Evolutionary conservation across 2,113 vertebrate genomes (phyloP).

Genomic region (Festucalex cinctus): DNA sequence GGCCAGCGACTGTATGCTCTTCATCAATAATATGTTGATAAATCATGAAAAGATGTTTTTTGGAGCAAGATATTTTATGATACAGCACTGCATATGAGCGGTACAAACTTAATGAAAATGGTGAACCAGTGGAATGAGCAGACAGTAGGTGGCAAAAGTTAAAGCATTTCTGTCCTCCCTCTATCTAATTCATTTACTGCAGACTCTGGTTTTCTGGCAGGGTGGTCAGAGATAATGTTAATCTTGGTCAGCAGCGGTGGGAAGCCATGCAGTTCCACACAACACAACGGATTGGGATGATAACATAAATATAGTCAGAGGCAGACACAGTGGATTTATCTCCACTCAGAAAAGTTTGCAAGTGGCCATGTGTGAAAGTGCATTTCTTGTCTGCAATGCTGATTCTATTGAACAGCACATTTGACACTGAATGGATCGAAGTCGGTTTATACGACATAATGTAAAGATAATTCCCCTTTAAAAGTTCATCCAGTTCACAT

Average conservation of each 20-base stretch:
- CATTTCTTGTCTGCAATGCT: constrained; percentile 44
- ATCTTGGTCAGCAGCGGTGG: constrained; percentile 69
- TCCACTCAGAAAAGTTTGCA: constrained; percentile 48
- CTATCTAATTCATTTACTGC: constrained; percentile 68
- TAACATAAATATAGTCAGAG: constrained; percentile 62
- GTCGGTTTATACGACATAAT: neutral
- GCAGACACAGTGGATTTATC: constrained; percentile 63
- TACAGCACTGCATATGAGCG: neutral
- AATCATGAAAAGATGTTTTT: constrained; percentile 16
- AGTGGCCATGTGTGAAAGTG: constrained; percentile 55
- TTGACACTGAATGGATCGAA: constrained; percentile 14
- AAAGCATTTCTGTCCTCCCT: constrained; percentile 53
- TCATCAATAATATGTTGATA: constrained; percentile 2
- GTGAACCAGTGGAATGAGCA: constrained; percentile 41
- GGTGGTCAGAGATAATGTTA: constrained; percentile 73
- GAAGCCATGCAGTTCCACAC: constrained; percentile 54
- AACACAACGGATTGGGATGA: constrained; percentile 63
- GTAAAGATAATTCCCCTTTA: neutral
- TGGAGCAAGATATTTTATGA: constrained; percentile 9
- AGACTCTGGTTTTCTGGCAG: constrained; percentile 66
- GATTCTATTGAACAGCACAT: constrained; percentile 35
- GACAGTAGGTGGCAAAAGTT: constrained; percentile 53
- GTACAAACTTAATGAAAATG: constrained; percentile 43
- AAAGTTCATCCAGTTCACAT: neutral
- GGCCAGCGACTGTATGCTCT: neutral